These are phyloP conservation scores for Ephialtes manifestator DNA, from an alignment of 2,888 invertebrate genomes.

Conservation along the genomic window DNA sequence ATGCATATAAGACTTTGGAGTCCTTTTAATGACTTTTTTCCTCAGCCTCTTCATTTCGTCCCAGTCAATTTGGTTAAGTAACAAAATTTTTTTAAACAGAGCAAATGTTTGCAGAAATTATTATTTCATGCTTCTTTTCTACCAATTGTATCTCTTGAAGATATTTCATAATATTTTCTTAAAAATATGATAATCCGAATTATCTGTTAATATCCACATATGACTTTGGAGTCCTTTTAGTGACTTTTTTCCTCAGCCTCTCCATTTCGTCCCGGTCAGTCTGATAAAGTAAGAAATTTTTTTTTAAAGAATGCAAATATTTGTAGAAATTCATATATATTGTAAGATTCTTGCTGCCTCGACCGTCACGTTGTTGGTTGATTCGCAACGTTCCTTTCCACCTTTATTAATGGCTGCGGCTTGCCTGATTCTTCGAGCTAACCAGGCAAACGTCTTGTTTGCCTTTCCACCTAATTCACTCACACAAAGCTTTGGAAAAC, in stretches of 20 bases:
- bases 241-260: not conserved
- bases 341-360: conserved; percentile 11
- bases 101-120: too few species aligned
- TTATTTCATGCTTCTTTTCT: too few species aligned
- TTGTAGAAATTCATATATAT: conserved; percentile 15
- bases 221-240: too few species aligned
- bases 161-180: too few species aligned
- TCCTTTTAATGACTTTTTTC: not conserved
- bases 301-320: not conserved
- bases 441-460: conserved; percentile 74
- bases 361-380: conserved; percentile 39
- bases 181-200: too few species aligned
- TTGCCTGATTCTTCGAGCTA: conserved; percentile 70
- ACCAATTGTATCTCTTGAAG: too few species aligned
- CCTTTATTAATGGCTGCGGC: conserved; percentile 75
- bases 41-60: not conserved
- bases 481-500: conserved; percentile 60
- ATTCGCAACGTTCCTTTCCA: conserved; percentile 65
- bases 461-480: conserved; percentile 77
- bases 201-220: too few species aligned
- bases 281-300: not conserved
- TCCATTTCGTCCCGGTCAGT: not conserved
- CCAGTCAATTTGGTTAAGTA: too few species aligned
- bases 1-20: not conserved
- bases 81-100: too few species aligned